Conservation (phyloP, 2,888 invertebrate genomes). For the Augiades crinisus region DNA sequence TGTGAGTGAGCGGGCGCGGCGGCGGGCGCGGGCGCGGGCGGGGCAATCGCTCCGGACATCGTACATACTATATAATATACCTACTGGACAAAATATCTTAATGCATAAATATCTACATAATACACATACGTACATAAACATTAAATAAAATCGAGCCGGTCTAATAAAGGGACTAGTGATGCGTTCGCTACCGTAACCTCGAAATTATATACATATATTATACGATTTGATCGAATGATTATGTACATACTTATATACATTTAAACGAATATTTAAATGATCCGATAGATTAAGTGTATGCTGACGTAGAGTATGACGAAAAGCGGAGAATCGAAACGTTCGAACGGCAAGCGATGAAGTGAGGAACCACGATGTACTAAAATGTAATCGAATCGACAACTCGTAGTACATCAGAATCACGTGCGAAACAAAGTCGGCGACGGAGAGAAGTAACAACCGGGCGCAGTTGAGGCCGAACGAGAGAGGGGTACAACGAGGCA, state of each 20-base stretch:
- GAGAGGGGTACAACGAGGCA: no score
- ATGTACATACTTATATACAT: slow-evolving; percentile 21
- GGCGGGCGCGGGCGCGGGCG: slow-evolving; percentile 4
- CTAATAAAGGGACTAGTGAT: not conserved
- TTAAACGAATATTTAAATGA: not conserved
- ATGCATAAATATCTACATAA: slow-evolving; percentile 10
- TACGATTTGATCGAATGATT: slow-evolving; percentile 20
- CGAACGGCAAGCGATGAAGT: not conserved
- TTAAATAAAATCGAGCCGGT: slow-evolving; percentile 19
- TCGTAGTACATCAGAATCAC: not conserved
- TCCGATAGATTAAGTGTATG: not conserved
- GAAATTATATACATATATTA: not conserved
- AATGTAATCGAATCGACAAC: not conserved
- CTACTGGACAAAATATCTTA: slow-evolving; percentile 11
- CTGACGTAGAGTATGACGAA: not conserved
- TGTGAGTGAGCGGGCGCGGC: slow-evolving; percentile 10
- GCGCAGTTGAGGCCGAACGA: no score
- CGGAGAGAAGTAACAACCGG: no score
- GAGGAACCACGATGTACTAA: not conserved
- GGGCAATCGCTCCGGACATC: slow-evolving; percentile 1
- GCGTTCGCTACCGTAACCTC: not conserved
- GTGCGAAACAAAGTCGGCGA: no score
- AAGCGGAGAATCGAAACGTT: not conserved
- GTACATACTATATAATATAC: slow-evolving; percentile 11
- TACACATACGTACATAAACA: slow-evolving; percentile 24